Base-by-base conservation (phyloP, 2,113 vertebrate species). In the Perca schrenkii region DNA sequence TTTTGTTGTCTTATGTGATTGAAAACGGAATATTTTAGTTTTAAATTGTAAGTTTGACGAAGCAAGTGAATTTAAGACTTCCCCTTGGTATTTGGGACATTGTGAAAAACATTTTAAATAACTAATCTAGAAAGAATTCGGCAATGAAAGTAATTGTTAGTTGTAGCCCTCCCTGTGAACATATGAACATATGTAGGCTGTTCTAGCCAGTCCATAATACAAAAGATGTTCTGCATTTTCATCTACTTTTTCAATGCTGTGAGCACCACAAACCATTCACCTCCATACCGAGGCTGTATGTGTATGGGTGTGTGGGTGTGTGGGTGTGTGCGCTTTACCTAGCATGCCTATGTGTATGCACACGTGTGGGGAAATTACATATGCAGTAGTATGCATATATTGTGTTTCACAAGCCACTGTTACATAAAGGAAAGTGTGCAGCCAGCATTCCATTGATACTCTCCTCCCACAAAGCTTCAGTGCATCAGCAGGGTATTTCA, bases 401-500 rank as follows among this genome's bases (percentile, higher is more conserved):
- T 66, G 25, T 53, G 64, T 69, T 19, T 72, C 21, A 77, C 14
- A 75, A 54, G 12, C 47, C 25, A 19, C 22, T 25, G n/a, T 81
- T 50, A 83, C 77, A 84, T 69, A 73, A 86, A 87, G 92, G 92
- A 92, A 93, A 92, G 40, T 74, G 52, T 86, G 75, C 78, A 85
- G 74, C 61, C 71, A 84, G 77, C 63, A 83, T 77, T 82, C 88
- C 84, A 82, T 65, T 86, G 75, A 88, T 72, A 64, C 74, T 87
- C 75, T 53, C 88, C 89, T 84, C 90, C 85, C 83, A 90, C 93
- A 90, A 91, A 77, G 75, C 82, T 80, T 83, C 85, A 88, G 50
- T 84, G 76, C 82, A 86, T 92, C 86, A 89, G 70, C 87, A 92
- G 92, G 91, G 91, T 90, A 91, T 94, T 94, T 94, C 87, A 85